Conservation (phyloP, 2,113 vertebrate genomes). For the Tetrax tetrax region DNA sequence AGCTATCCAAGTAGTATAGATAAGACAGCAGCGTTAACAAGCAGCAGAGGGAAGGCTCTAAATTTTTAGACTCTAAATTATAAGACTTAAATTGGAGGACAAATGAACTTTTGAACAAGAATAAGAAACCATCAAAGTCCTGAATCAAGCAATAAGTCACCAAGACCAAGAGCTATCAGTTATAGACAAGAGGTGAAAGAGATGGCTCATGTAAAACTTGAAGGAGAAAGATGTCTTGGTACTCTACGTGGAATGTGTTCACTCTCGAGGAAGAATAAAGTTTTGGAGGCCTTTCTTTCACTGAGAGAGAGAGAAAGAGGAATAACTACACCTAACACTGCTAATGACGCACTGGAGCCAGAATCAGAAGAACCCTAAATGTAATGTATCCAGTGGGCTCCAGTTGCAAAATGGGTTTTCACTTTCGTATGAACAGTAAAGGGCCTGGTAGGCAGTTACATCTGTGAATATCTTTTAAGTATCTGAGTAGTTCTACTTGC, state of each 20-base stretch:
- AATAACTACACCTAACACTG: background rate
- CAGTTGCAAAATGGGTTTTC: background rate
- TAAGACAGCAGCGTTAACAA: background rate
- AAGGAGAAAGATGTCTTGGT: background rate
- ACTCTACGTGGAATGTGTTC: background rate
- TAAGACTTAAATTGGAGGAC: background rate
- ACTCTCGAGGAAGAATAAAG: background rate
- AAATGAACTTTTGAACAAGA: background rate
- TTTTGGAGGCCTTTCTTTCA: background rate
- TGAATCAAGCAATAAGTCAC: background rate
- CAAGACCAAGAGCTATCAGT: background rate
- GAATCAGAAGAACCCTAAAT: background rate
- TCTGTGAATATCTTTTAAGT: background rate
- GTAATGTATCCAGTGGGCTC: background rate
- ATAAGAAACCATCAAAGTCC: background rate
- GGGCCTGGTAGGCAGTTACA: background rate
- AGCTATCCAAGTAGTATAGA: background rate
- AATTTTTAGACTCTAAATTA: background rate
- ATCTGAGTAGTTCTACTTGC: background rate
- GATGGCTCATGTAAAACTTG: background rate
- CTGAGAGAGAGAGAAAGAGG: background rate
- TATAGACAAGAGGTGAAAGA: background rate
- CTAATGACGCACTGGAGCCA: background rate
- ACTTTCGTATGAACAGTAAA: background rate
- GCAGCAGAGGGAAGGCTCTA: background rate